Evolutionary conservation across 2,888 invertebrate genomes (phyloP).

Genomic region (Spatulosminthurus flaviceps): DNA sequence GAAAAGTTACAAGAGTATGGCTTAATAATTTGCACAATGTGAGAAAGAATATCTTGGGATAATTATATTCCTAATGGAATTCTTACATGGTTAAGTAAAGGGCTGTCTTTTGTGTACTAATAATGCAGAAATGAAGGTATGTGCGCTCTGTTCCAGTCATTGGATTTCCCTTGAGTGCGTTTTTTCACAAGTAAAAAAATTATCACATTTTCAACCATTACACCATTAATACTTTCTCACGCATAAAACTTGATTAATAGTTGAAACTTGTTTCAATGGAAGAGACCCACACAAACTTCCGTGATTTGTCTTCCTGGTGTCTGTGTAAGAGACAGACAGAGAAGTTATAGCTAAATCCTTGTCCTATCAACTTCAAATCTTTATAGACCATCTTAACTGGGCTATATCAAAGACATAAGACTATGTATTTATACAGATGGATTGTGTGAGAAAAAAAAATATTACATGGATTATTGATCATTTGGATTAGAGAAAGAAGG

Average conservation of each 20-base stretch:
- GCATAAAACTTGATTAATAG: slow-evolving; percentile 35
- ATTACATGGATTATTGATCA: background rate
- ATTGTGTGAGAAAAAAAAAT: background rate
- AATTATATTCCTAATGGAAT: no score
- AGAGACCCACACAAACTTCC: slow-evolving; percentile 26
- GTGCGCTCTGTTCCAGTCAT: background rate
- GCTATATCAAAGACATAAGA: no score
- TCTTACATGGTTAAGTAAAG: no score
- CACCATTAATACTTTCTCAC: slow-evolving; percentile 38
- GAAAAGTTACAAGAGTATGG: no score
- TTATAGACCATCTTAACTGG: background rate
- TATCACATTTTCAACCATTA: background rate
- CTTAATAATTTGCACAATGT: no score
- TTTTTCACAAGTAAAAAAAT: background rate
- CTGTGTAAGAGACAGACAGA: no score
- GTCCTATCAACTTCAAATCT: background rate
- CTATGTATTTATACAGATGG: background rate
- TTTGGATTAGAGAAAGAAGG: background rate
- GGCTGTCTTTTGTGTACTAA: no score
- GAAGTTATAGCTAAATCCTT: background rate
- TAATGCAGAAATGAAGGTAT: no score
- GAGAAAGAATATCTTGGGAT: no score
- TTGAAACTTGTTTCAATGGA: slow-evolving; percentile 16
- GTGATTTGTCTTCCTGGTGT: slow-evolving; percentile 28
- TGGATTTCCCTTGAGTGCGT: slow-evolving; percentile 1